Evolutionary conservation across 2,113 vertebrate genomes (phyloP), one percentile per base, ranked within the genome.

Genomic region (Hyla sarda): DNA sequence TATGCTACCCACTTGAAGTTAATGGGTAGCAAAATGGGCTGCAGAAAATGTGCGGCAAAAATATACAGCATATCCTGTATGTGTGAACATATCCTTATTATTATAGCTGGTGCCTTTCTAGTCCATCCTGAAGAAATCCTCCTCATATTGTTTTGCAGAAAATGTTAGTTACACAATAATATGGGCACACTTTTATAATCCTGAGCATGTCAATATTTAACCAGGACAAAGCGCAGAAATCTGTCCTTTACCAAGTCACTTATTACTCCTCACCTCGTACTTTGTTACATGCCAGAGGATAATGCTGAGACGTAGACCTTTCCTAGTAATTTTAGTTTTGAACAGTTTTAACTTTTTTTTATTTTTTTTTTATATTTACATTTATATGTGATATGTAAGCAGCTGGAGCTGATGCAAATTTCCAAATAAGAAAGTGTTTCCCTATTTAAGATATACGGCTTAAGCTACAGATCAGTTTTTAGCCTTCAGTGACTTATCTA

Each of bases 251-350:
- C 54, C 19, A 58, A n/a, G 72, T 84, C 72, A 77, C 37, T 48
- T 5, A 58, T 84, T 84, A 5, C 30, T 30, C 1, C 8, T 56
- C 17, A 47, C n/a, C 30, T 84, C 85, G 86, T 52, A 79, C 89
- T 88, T 69, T 89, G 87, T 88, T 25, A 48, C 72, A 23, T 62
- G 56, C 41, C 56, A 84, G 25, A 21, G 5, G 10, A 84, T 84
- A 34, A 47, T 56, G n/a, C 25, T 25, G 23, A 75, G n/a, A 76
- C 21, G 13, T 73, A 2, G 23, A 0, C 1, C 0, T 28, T 48
- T n/a, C n/a, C n/a, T 25, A 30, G 25, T 30, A 30, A 65, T 14
- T 28, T 62, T 28, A 13, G 2, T 62, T 62, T 62, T 28, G 11
- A 1, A 28, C n/a, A 28, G 3, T 62, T 62, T 1, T 5, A 1